Conservation (phyloP, 2,113 vertebrate genomes). For the Chloroceryle aenea region DNA sequence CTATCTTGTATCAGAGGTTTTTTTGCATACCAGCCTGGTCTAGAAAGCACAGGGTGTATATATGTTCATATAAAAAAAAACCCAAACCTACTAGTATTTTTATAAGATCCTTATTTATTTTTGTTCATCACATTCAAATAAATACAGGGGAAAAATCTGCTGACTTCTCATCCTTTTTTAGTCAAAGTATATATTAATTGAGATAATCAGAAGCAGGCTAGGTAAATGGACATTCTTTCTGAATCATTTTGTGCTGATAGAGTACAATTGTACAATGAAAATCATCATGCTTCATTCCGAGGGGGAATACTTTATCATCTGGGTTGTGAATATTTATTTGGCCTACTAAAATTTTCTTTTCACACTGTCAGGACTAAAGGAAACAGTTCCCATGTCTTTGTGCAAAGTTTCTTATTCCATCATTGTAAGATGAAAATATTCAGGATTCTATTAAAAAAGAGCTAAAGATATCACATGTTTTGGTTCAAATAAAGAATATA, state of each 20-base stretch:
- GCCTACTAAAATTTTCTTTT: background rate
- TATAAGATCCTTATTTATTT: background rate
- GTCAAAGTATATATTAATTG: background rate
- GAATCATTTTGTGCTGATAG: background rate
- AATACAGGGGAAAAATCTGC: background rate
- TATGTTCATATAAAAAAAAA: background rate
- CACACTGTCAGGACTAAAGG: background rate
- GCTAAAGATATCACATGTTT: background rate
- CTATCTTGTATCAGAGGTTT: background rate
- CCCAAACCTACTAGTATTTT: background rate
- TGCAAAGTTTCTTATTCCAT: background rate
- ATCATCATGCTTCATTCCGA: background rate
- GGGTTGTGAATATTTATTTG: slow-evolving; percentile 4
- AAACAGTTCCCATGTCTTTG: background rate
- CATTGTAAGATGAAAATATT: background rate
- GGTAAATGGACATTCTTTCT: background rate
- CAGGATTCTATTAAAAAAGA: background rate
- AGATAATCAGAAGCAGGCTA: background rate
- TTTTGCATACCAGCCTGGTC: background rate
- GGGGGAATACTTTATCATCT: background rate
- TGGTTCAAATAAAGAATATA: background rate
- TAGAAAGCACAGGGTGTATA: background rate
- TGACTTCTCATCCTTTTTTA: background rate
- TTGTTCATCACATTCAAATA: background rate
- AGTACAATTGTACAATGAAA: background rate